phyloP scores from a whole-genome alignment of 2,113 vertebrate genomes.

The Heterocephalus glaber region DNA sequence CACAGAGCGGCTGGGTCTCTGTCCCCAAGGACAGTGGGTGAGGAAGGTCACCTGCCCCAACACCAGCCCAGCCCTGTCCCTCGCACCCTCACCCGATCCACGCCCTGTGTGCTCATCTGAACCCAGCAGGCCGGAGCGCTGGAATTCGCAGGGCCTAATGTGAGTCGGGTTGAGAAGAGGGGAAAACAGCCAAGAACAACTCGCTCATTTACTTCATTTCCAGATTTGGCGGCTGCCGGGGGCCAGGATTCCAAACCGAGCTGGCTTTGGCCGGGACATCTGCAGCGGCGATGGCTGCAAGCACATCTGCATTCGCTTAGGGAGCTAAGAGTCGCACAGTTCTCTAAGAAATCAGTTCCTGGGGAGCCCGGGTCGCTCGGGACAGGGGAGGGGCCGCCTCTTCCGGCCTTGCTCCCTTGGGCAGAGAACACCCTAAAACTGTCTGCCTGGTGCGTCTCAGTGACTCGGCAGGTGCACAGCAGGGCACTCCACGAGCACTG shows the following conservation, averaged over 20 bases:
- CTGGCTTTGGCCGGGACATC: constrained; percentile 82
- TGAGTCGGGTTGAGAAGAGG: constrained; percentile 83
- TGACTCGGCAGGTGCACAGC: background rate
- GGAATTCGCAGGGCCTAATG: constrained; percentile 84
- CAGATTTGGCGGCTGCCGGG: constrained; percentile 86
- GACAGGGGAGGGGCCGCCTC: background rate
- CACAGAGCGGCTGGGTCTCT: background rate
- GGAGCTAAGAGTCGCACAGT: constrained; percentile 82
- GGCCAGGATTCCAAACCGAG: constrained; percentile 83
- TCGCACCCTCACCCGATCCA: constrained; percentile 57
- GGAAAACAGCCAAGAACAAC: constrained; percentile 88
- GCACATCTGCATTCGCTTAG: constrained; percentile 88
- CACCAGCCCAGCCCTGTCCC: constrained; percentile 52
- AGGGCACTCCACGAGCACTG: background rate
- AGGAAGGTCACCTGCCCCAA: constrained; percentile 51
- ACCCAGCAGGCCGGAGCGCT: constrained; percentile 79
- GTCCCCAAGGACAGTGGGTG: background rate
- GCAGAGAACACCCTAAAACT: constrained; percentile 13
- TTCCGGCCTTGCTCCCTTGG: background rate
- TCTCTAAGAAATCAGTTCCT: constrained; percentile 83
- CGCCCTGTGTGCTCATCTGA: constrained; percentile 72
- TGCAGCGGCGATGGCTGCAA: constrained; percentile 83
- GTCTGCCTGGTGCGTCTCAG: background rate
- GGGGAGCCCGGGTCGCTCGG: constrained; percentile 54
- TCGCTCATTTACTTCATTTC: constrained; percentile 88